phyloP scores from a whole-genome alignment of 2,797 vertebrate genomes.

The Scomberomorus guttatus region DNA sequence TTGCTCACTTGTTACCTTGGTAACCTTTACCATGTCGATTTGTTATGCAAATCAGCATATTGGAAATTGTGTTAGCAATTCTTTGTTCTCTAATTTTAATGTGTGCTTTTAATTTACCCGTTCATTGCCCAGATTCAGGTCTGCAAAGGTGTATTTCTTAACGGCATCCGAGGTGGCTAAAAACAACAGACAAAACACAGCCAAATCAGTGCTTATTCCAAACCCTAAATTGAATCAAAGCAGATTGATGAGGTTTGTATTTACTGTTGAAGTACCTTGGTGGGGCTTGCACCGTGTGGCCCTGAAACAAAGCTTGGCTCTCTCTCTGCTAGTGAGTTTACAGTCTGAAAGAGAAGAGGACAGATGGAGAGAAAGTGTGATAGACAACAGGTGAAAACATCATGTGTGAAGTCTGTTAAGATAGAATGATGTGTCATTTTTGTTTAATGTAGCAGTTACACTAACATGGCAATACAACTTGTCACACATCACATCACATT shows the following conservation, averaged over 20 bases:
- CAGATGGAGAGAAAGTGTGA: background rate
- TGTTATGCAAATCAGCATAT: too few species aligned
- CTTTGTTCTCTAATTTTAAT: background rate
- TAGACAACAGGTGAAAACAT: background rate
- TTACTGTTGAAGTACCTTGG: constrained; percentile 80
- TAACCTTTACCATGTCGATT: too few species aligned
- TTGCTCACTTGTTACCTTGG: too few species aligned
- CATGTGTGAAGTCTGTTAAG: background rate
- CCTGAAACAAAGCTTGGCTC: constrained; percentile 95
- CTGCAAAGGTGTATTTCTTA: constrained; percentile 92
- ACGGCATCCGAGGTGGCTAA: constrained; percentile 71
- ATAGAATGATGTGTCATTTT: background rate
- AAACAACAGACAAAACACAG: constrained; percentile 30
- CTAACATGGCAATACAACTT: background rate
- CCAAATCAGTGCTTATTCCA: background rate
- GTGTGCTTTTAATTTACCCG: constrained; percentile 85
- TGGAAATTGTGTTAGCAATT: background rate
- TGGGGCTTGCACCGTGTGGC: constrained; percentile 89
- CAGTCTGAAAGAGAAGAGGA: constrained; percentile 85
- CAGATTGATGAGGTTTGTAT: background rate
- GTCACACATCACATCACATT: too few species aligned
- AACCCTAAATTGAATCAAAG: background rate
- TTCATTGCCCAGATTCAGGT: constrained; percentile 94
- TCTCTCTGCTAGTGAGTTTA: constrained; percentile 92
- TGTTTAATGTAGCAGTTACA: background rate